phyloP scores from a whole-genome alignment of 2,797 vertebrate genomes.

The Sebastes itinus region DNA sequence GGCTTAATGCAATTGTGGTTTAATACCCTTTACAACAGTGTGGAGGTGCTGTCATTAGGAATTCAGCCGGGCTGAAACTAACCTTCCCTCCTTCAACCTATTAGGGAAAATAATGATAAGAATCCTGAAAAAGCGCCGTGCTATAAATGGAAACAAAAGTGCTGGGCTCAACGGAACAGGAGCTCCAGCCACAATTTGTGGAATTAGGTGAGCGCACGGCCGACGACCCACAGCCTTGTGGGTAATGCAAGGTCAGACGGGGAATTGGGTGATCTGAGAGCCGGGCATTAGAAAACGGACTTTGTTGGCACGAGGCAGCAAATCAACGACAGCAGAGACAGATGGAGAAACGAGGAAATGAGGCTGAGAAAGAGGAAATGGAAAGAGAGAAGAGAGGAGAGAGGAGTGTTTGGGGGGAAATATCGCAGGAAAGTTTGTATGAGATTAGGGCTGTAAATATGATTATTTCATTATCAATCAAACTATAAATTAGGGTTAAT shows the following conservation, averaged over 20 bases:
- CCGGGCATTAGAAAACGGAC: not conserved
- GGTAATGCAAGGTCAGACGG: slow-evolving; percentile 53
- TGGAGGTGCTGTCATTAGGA: slow-evolving; percentile 42
- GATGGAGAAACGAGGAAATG: not conserved
- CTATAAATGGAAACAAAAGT: slow-evolving; percentile 57
- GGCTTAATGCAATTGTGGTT: slow-evolving; percentile 45
- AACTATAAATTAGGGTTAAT: not conserved
- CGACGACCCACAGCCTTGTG: slow-evolving; percentile 38
- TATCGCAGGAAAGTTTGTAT: not conserved
- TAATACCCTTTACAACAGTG: slow-evolving; percentile 47
- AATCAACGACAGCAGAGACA: not conserved
- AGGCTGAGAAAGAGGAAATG: not conserved
- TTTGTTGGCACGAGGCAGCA: not conserved
- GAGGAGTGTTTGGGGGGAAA: not conserved
- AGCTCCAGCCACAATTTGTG: slow-evolving; percentile 48
- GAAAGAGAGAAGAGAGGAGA: not conserved
- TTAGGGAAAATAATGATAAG: slow-evolving; percentile 43
- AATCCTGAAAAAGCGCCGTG: slow-evolving; percentile 21
- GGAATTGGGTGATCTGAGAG: slow-evolving; percentile 10
- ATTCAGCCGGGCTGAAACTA: slow-evolving; percentile 22
- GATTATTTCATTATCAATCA: not conserved
- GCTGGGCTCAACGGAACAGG: slow-evolving; percentile 50
- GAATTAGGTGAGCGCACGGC: slow-evolving; percentile 40
- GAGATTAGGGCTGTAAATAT: not conserved
- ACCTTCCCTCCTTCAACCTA: slow-evolving; percentile 26